These are phyloP conservation scores for Austrolebias charrua DNA, from an alignment of 2,797 vertebrate species.

Conservation along the genomic window DNA sequence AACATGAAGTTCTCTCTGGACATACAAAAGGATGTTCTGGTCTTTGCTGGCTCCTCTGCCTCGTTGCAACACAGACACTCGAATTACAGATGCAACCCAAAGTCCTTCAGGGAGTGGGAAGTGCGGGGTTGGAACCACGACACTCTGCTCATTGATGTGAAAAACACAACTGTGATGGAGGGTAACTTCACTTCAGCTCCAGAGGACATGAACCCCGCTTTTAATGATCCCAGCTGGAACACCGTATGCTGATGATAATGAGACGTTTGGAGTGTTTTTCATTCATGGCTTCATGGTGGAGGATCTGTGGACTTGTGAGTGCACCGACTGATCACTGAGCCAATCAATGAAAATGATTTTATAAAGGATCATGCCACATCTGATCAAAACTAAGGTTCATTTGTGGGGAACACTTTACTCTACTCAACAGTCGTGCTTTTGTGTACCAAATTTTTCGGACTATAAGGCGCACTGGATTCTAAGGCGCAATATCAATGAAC, in stretches of 20 bases:
- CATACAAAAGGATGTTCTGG: slow-evolving; percentile 44
- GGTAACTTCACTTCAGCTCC: slow-evolving; percentile 18
- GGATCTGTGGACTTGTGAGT: not conserved
- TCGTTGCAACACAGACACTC: slow-evolving; percentile 54
- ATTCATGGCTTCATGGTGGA: not conserved
- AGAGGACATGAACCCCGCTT: slow-evolving; percentile 34
- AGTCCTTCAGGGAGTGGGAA: slow-evolving; percentile 34
- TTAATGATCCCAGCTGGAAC: slow-evolving; percentile 38
- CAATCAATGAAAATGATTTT: not conserved
- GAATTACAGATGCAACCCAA: slow-evolving; percentile 61
- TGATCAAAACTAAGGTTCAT: not conserved
- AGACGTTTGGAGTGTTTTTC: slow-evolving; percentile 3
- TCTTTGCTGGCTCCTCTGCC: slow-evolving; percentile 38
- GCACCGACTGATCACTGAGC: not conserved
- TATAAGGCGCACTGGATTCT: too few relatives aligned
- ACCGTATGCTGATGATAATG: slow-evolving; percentile 14
- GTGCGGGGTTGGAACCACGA: slow-evolving; percentile 20
- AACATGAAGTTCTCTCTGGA: slow-evolving; percentile 53
- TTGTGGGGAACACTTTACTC: not conserved
- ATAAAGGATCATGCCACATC: not conserved
- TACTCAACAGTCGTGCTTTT: not conserved
- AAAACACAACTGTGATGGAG: slow-evolving; percentile 41
- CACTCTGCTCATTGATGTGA: slow-evolving; percentile 57
- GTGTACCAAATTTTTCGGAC: too few relatives aligned
- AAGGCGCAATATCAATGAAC: too few relatives aligned